Evolutionary conservation across 1,140 invertebrate species (phyloP).

Genomic region (Diorhabda elongata): DNA sequence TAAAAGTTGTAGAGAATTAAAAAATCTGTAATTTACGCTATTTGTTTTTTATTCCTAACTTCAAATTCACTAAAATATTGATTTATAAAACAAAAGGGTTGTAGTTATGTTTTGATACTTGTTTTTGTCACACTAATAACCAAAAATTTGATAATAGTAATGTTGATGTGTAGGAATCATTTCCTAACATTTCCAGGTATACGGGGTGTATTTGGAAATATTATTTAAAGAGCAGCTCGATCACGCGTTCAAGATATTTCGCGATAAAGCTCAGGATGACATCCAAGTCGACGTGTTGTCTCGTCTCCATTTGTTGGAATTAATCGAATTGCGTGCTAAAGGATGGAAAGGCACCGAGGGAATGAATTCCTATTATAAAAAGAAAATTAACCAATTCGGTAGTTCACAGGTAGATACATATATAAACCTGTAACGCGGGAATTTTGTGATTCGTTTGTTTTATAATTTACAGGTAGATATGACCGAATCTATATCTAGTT

Average conservation of each 20-base stretch:
- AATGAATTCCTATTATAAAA: constrained; percentile 76
- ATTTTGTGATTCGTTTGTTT: not conserved
- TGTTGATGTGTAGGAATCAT: too few relatives aligned
- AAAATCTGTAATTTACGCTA: too few relatives aligned
- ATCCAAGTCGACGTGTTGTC: constrained; percentile 70
- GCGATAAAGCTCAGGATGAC: constrained; percentile 81
- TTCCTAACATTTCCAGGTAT: constrained; percentile 32
- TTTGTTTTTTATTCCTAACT: too few relatives aligned
- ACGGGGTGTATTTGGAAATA: constrained; percentile 45
- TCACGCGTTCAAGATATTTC: constrained; percentile 73
- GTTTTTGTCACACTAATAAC: too few relatives aligned
- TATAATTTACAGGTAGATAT: constrained; percentile 37
- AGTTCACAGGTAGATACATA: constrained; percentile 31
- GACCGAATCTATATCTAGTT: constrained; percentile 38
- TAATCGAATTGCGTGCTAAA: constrained; percentile 83
- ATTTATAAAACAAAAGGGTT: too few relatives aligned
- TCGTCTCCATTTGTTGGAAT: constrained; percentile 77
- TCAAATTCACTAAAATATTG: too few relatives aligned
- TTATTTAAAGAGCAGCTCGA: constrained; percentile 59
- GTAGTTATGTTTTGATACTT: too few relatives aligned
- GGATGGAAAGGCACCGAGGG: constrained; percentile 78
- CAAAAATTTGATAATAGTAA: too few relatives aligned
- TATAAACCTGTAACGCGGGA: not conserved
- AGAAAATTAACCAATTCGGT: constrained; percentile 65
- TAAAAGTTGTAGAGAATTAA: too few relatives aligned